A percentile compares a stretch with the other conserved stretches of the same genome.
These are phyloP conservation scores for Pipistrellus pygmaeus DNA, from an alignment of 2,797 vertebrate genomes.

Conservation along the genomic window DNA sequence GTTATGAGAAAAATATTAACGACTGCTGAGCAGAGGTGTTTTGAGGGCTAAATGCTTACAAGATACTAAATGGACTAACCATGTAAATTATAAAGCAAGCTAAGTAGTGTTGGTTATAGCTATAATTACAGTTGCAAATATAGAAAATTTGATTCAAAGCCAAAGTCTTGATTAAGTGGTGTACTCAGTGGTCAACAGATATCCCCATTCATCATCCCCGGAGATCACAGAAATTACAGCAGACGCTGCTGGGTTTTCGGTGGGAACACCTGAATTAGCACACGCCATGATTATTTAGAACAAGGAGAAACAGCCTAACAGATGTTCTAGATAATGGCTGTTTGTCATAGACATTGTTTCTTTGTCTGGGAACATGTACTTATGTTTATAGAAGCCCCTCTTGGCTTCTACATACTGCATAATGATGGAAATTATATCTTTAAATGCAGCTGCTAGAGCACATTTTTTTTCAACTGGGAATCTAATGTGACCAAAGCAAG, in stretches of 20 bases:
- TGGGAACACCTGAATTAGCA: conserved; percentile 50
- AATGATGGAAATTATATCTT: conserved; percentile 49
- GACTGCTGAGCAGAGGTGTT: background rate
- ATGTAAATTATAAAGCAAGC: conserved; percentile 72
- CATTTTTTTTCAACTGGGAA: conserved; percentile 37
- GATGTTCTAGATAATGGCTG: conserved; percentile 72
- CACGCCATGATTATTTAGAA: conserved; percentile 30
- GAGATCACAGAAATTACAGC: background rate
- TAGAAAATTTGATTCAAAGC: conserved; percentile 68
- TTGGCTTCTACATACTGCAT: conserved; percentile 44
- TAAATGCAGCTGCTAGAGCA: conserved; percentile 15
- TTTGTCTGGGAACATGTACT: conserved; percentile 71
- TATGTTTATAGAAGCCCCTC: conserved; percentile 66
- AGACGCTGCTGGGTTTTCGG: background rate
- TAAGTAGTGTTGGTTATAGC: conserved; percentile 70
- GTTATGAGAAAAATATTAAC: conserved; percentile 59
- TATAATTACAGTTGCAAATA: conserved; percentile 78
- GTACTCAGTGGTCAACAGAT: conserved; percentile 44
- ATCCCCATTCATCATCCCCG: conserved; percentile 54
- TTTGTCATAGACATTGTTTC: conserved; percentile 58
- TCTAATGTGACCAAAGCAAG: background rate
- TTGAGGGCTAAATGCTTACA: conserved; percentile 66
- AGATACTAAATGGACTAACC: conserved; percentile 47
- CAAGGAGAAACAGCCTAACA: conserved; percentile 54
- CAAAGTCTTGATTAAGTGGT: conserved; percentile 73